Evolutionary conservation across 2,797 vertebrate species (phyloP).

Genomic region (Rousettus madagascariensis): DNA sequence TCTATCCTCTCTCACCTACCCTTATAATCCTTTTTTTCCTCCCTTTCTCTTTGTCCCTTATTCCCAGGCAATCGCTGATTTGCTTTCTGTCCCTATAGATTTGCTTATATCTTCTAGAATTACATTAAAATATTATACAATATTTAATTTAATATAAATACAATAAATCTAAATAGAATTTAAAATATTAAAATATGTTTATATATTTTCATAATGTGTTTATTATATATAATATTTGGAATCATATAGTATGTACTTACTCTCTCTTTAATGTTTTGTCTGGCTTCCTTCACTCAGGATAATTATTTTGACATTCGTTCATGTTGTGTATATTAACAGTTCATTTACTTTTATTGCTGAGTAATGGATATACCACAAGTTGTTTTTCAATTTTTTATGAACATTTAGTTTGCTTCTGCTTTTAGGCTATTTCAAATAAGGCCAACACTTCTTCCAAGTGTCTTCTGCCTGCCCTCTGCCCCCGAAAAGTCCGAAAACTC

Average conservation of each 20-base stretch:
- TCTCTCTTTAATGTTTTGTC: neutral
- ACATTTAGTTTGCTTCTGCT: neutral
- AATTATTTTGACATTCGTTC: slow-evolving; percentile 10
- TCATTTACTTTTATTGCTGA: neutral
- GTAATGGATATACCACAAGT: neutral
- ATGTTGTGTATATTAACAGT: neutral
- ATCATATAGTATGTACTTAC: neutral
- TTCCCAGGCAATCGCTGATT: neutral
- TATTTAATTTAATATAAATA: neutral
- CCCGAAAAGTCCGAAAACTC: neutral
- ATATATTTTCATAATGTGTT: neutral
- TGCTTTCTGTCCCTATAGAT: neutral
- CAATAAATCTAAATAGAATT: neutral
- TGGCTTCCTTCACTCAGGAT: neutral
- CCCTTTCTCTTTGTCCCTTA: neutral
- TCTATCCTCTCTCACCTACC: neutral
- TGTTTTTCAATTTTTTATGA: neutral
- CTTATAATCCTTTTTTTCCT: neutral
- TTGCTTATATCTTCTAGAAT: neutral
- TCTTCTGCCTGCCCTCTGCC: neutral
- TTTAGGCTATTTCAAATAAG: neutral
- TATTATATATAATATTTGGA: neutral
- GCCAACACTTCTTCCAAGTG: neutral
- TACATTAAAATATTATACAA: neutral
- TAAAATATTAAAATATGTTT: neutral